Conservation (phyloP, 2,113 vertebrate genomes). For the Labrus mixtus region DNA sequence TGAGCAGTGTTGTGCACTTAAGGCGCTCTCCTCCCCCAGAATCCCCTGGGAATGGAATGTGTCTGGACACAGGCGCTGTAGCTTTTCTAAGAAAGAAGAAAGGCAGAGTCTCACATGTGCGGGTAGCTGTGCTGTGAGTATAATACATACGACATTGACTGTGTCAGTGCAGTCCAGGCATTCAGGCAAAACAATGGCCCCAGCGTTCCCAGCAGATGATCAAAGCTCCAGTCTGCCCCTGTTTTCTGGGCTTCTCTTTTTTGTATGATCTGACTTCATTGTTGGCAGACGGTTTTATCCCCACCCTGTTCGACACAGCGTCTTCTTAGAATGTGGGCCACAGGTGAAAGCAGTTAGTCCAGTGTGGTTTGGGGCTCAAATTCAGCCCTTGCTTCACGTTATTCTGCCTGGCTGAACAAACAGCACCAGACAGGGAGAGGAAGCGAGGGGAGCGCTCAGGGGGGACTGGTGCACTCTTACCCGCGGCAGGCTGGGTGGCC, state of each 20-base stretch:
- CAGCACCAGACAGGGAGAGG: slow-evolving; percentile 52
- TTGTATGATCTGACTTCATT: slow-evolving; percentile 46
- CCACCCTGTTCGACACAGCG: slow-evolving; percentile 39
- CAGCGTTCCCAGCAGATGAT: slow-evolving; percentile 67
- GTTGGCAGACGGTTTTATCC: slow-evolving; percentile 41
- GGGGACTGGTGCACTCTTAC: slow-evolving; percentile 36
- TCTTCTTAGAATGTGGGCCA: slow-evolving; percentile 68
- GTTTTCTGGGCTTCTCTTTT: slow-evolving; percentile 41
- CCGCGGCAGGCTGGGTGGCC: slow-evolving; percentile 70
- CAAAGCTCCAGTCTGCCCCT: slow-evolving; percentile 55
- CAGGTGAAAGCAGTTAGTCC: slow-evolving; percentile 69
- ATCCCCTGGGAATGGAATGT: slow-evolving; percentile 63
- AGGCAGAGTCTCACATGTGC: slow-evolving; percentile 36
- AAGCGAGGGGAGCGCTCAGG: slow-evolving; percentile 23
- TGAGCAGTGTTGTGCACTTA: slow-evolving; percentile 51
- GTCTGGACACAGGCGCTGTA: slow-evolving; percentile 46
- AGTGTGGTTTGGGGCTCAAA: slow-evolving; percentile 47
- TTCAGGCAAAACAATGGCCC: slow-evolving; percentile 57
- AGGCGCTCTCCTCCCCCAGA: slow-evolving; percentile 25
- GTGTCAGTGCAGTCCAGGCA: slow-evolving; percentile 42
- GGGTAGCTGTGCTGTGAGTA: slow-evolving; percentile 28
- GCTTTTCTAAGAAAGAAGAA: slow-evolving; percentile 52
- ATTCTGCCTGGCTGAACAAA: slow-evolving; percentile 79
- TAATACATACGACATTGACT: slow-evolving; percentile 36
- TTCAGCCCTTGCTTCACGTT: slow-evolving; percentile 51